phyloP scores from a whole-genome alignment of 2,888 invertebrate species.

The Pollenia angustigena region DNA sequence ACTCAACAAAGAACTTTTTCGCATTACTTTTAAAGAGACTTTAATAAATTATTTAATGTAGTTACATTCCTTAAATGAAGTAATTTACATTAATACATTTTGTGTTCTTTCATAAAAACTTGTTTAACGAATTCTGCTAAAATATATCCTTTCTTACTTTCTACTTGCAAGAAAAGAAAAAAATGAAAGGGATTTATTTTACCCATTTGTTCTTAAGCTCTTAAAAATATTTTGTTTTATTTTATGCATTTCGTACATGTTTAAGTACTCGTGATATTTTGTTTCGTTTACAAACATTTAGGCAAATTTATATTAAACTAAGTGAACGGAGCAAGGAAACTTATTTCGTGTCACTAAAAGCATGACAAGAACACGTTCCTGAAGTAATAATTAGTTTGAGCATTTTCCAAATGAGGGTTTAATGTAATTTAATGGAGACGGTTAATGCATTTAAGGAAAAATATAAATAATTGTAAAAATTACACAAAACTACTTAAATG shows the following conservation, averaged over 20 bases:
- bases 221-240: background rate
- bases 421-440: background rate
- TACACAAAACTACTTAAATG: too few relatives aligned
- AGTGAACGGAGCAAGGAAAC: background rate
- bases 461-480: background rate
- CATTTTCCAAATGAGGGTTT: slow-evolving; percentile 15
- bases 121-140: too few relatives aligned
- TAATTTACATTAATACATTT: too few relatives aligned
- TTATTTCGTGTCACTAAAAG: background rate
- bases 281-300: slow-evolving; percentile 2
- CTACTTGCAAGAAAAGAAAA: too few relatives aligned
- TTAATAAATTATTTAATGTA: too few relatives aligned
- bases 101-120: too few relatives aligned
- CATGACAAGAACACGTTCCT: slow-evolving; percentile 22
- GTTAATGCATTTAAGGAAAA: background rate
- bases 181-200: too few relatives aligned
- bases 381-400: background rate
- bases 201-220: too few relatives aligned
- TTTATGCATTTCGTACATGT: slow-evolving; percentile 44
- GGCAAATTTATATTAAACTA: background rate
- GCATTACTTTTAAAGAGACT: too few relatives aligned
- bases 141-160: too few relatives aligned
- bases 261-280: slow-evolving; percentile 2
- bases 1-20: too few relatives aligned
- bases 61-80: too few relatives aligned